Conservation (phyloP, 2,888 invertebrate species). For the Amitus sp. region DNA sequence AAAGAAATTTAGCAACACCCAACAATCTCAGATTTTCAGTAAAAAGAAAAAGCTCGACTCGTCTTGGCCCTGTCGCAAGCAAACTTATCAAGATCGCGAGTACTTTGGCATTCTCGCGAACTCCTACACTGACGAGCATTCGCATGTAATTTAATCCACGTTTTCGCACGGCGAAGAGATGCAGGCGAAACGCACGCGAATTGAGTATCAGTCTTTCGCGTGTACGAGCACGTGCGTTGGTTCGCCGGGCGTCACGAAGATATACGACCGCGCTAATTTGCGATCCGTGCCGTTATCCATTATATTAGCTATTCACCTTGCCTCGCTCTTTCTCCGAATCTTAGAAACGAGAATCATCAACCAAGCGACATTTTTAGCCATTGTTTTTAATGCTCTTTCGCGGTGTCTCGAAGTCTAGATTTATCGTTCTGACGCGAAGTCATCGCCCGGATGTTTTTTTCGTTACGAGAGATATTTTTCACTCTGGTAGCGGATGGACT, state of each 20-base stretch:
- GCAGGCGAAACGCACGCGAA: conserved; percentile 49
- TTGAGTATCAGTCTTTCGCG: conserved; percentile 58
- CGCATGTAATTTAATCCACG: conserved; percentile 33
- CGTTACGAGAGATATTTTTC: too few species aligned
- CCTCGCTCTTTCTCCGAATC: conserved; percentile 37
- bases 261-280: conserved; percentile 61
- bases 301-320: conserved; percentile 59
- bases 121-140: conserved; percentile 15
- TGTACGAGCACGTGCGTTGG: conserved; percentile 53
- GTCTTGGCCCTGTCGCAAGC: conserved; percentile 5
- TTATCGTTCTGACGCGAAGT: too few species aligned
- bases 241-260: conserved; percentile 55
- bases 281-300: conserved; percentile 59
- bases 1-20: too few species aligned
- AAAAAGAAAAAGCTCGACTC: background rate
- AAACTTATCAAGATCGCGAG: conserved; percentile 32
- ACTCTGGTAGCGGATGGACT: too few species aligned
- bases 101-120: conserved; percentile 24
- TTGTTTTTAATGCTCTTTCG: too few species aligned
- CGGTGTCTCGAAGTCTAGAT: too few species aligned
- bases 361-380: background rate
- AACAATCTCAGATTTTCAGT: too few species aligned
- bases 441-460: too few species aligned
- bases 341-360: background rate
- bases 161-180: conserved; percentile 29